phyloP scores from a whole-genome alignment of 1,140 invertebrate genomes.

The Philaenus spumarius region DNA sequence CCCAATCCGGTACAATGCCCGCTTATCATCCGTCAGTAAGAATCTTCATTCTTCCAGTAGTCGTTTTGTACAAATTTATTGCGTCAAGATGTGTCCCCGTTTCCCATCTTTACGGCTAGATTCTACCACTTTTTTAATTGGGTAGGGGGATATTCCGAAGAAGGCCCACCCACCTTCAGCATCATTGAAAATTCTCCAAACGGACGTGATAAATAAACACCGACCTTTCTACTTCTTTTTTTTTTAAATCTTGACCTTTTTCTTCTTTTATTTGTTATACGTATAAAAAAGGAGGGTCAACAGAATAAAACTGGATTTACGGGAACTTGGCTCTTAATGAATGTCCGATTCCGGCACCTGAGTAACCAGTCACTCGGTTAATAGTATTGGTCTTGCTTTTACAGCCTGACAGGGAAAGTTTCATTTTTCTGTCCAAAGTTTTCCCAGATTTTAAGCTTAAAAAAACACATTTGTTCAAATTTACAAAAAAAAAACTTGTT shows the following conservation, averaged over 20 bases:
- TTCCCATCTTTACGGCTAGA: neutral
- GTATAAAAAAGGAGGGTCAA: neutral
- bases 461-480: no score
- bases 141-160: neutral
- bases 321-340: constrained; percentile 8
- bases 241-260: neutral
- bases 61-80: constrained; percentile 9
- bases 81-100: neutral
- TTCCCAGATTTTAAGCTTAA: no score
- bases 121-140: constrained; percentile 6
- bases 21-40: neutral
- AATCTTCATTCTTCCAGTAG: neutral
- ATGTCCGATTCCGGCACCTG: neutral
- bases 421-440: no score
- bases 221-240: neutral
- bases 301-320: constrained; percentile 13
- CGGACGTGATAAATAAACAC: constrained; percentile 14
- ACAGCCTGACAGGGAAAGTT: no score
- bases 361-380: constrained; percentile 7
- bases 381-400: neutral
- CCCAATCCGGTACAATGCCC: no score
- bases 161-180: constrained; percentile 10
- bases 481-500: no score
- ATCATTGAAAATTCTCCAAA: constrained; percentile 6
- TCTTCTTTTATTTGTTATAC: constrained; percentile 9